phyloP scores from a whole-genome alignment of 2,113 vertebrate species.

The Corynorhinus townsendii region DNA sequence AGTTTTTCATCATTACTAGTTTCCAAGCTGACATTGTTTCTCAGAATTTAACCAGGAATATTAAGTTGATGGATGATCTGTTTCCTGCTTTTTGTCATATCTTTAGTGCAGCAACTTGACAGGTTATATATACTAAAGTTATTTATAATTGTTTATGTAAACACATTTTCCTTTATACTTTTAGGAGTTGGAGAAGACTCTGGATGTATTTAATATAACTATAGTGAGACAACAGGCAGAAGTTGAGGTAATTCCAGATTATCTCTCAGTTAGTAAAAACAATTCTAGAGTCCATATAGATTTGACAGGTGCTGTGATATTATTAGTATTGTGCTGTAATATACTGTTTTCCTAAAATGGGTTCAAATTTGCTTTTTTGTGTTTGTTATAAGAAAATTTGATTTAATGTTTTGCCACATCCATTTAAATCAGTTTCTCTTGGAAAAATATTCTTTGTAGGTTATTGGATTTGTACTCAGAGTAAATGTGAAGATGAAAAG shows the following conservation, averaged over 20 bases:
- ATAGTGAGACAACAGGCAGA: constrained; percentile 95
- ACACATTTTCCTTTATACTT: constrained; percentile 59
- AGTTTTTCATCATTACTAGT: not conserved
- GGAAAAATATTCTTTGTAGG: not conserved
- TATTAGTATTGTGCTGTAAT: not conserved
- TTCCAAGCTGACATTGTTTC: not conserved
- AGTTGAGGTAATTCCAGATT: constrained; percentile 89
- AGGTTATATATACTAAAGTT: constrained; percentile 3
- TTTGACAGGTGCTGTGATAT: not conserved
- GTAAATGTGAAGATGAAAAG: constrained; percentile 7
- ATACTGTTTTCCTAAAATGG: constrained; percentile 18
- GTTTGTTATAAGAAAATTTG: not conserved
- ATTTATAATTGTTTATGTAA: not conserved
- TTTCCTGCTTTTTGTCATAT: not conserved
- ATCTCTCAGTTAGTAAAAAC: constrained; percentile 26
- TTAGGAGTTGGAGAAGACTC: constrained; percentile 88
- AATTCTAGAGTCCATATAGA: not conserved
- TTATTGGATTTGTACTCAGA: not conserved
- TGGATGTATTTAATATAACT: constrained; percentile 99
- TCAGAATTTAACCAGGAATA: not conserved
- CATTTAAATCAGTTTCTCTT: not conserved
- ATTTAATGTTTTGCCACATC: not conserved
- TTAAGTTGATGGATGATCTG: not conserved
- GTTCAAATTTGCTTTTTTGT: not conserved
- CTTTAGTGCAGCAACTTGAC: not conserved